Conservation (phyloP, 1,140 invertebrate species). For the Drosophila arawakana region DNA sequence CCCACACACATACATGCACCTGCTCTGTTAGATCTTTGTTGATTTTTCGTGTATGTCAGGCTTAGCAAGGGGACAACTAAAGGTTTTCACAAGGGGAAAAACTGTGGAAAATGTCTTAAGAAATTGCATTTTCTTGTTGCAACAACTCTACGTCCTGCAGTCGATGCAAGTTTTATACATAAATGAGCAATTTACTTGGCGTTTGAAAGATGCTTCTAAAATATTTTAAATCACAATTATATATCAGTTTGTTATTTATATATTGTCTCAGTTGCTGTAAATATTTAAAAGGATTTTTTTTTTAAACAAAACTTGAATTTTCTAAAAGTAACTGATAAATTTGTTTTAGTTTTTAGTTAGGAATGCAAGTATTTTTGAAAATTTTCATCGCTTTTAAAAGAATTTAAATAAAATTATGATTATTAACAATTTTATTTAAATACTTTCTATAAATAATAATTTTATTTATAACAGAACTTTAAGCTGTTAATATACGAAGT, state of each 20-base stretch:
- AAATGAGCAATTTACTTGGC: constrained; percentile 72
- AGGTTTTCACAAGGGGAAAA: not conserved
- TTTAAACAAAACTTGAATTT: no score
- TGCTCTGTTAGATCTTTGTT: constrained; percentile 34
- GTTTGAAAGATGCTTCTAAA: constrained; percentile 43
- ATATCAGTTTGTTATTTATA: constrained; percentile 27
- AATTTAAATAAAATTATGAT: no score
- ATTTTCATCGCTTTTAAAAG: no score
- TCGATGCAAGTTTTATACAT: constrained; percentile 52
- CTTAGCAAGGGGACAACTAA: not conserved
- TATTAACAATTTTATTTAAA: no score
- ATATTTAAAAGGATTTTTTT: no score
- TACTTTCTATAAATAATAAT: no score
- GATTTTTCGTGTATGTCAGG: constrained; percentile 39
- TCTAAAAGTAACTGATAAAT: no score
- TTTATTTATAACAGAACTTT: no score
- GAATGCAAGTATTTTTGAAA: no score
- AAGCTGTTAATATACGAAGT: no score
- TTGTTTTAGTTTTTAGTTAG: no score
- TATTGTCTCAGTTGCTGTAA: not conserved
- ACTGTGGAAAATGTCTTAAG: constrained; percentile 66
- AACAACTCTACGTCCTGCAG: constrained; percentile 21
- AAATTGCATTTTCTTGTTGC: constrained; percentile 72
- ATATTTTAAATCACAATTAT: constrained; percentile 43
- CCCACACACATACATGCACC: constrained; percentile 18